Percentiles rank a stretch among this genome's conserved stretches.
Evolutionary conservation across 1,140 invertebrate species (phyloP).

Genomic region (Lepidotrigona ventralis): DNA sequence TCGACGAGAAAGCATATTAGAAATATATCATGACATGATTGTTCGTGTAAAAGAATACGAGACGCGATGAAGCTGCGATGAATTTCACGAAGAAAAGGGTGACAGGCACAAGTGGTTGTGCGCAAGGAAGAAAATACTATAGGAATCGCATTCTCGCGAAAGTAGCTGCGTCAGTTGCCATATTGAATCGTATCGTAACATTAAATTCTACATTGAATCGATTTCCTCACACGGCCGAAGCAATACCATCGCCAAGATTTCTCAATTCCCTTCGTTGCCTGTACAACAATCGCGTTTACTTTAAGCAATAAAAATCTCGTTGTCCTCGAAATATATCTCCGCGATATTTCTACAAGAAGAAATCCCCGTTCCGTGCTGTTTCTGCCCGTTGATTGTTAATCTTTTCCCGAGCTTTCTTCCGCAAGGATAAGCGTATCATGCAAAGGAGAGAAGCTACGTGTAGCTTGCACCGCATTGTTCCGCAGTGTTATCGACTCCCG

Average conservation of each 20-base stretch:
- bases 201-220: neutral
- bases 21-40: neutral
- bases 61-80: too few species aligned
- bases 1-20: neutral
- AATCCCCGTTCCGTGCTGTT: neutral
- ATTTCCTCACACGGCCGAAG: neutral
- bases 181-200: neutral
- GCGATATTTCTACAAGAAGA: neutral
- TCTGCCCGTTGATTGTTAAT: neutral
- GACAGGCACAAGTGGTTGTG: neutral
- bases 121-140: neutral
- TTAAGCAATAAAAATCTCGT: neutral
- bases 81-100: neutral
- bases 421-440: neutral
- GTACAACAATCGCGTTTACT: neutral
- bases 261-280: neutral
- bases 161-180: neutral
- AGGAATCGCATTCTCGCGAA: neutral
- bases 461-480: conserved; percentile 15
- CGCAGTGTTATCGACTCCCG: conserved; percentile 30
- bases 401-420: neutral
- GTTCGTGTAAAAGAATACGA: neutral
- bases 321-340: neutral
- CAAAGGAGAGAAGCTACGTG: neutral
- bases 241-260: neutral